phyloP scores from a whole-genome alignment of 2,888 invertebrate genomes.

The Xanthorhoe spadicearia region DNA sequence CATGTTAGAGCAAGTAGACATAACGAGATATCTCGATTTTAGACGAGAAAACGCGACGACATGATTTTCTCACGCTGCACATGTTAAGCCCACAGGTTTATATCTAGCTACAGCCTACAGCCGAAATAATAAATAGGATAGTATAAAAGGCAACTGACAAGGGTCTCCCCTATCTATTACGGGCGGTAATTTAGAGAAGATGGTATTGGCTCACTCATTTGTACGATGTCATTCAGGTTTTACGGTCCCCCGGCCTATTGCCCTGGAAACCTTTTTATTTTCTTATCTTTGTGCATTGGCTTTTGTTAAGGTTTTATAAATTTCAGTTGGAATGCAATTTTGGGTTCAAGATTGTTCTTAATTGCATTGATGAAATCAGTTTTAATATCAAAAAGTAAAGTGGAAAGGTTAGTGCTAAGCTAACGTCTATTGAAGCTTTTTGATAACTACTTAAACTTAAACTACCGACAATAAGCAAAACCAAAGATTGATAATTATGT shows the following conservation, averaged over 20 bases:
- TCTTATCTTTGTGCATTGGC: background rate
- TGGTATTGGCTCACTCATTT: slow-evolving; percentile 39
- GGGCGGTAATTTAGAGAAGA: slow-evolving; percentile 48
- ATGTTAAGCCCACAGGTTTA: no score
- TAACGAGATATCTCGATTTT: no score
- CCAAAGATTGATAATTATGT: no score
- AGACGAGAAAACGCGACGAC: no score
- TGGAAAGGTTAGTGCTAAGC: no score
- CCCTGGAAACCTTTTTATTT: slow-evolving; percentile 1
- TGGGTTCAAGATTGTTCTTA: background rate
- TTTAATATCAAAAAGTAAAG: no score
- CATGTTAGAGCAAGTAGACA: no score
- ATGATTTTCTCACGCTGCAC: no score
- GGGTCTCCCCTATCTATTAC: slow-evolving; percentile 57
- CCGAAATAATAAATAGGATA: slow-evolving; percentile 44
- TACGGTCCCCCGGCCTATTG: slow-evolving; percentile 22
- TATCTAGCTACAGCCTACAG: background rate
- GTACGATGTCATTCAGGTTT: slow-evolving; percentile 42
- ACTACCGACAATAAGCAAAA: no score
- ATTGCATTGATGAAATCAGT: no score
- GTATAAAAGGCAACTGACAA: slow-evolving; percentile 53
- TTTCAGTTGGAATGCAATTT: background rate
- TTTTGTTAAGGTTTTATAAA: background rate
- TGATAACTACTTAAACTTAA: no score
- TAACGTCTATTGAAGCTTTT: no score